Conservation (phyloP, 2,113 vertebrate genomes). For the Prunella fulvescens region DNA sequence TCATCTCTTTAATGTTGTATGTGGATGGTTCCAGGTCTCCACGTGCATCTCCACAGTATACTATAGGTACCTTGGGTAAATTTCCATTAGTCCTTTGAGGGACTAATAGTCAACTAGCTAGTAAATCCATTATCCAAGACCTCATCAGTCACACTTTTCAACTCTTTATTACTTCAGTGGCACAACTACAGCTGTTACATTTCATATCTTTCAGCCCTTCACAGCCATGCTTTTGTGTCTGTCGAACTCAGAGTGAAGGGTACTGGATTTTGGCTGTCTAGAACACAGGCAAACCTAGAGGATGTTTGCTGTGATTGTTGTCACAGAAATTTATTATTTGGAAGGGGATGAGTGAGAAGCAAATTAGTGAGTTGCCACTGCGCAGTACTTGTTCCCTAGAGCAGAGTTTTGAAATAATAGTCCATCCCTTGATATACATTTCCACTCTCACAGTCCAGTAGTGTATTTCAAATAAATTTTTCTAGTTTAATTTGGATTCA, state of each 20-base stretch:
- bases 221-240: not conserved
- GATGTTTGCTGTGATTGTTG: not conserved
- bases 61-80: not conserved
- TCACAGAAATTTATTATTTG: not conserved
- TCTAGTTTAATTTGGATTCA: not conserved
- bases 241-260: not conserved
- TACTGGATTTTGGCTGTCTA: not conserved
- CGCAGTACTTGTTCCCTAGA: not conserved
- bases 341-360: not conserved
- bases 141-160: not conserved
- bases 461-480: not conserved
- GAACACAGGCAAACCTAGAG: not conserved
- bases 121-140: not conserved
- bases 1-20: not conserved
- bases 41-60: not conserved
- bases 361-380: not conserved
- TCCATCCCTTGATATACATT: not conserved
- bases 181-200: not conserved
- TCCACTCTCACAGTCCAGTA: not conserved
- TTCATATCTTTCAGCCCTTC: not conserved
- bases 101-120: not conserved
- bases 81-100: not conserved
- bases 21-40: not conserved
- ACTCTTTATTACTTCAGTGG: not conserved
- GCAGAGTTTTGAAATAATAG: not conserved